phyloP scores from a whole-genome alignment of 2,113 vertebrate species.

The Bubo blakistoni region DNA sequence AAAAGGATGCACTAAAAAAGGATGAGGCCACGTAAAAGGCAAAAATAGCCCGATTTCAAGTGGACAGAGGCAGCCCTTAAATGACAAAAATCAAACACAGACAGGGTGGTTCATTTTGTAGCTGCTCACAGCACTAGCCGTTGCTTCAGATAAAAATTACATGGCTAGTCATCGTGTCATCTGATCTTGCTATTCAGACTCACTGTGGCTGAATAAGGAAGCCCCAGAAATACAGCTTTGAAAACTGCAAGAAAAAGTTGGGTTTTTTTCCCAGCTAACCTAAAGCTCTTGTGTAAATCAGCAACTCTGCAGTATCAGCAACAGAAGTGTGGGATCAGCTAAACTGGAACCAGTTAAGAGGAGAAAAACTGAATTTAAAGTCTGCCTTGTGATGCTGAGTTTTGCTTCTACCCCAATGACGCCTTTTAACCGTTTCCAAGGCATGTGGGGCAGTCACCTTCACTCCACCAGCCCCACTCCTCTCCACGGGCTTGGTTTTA shows the following conservation, averaged over 20 bases:
- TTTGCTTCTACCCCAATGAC: neutral
- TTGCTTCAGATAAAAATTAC: neutral
- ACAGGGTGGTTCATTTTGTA: neutral
- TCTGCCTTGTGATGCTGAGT: neutral
- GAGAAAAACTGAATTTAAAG: neutral
- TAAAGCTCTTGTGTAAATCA: neutral
- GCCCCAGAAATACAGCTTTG: neutral
- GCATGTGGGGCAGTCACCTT: neutral
- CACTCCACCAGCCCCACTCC: neutral
- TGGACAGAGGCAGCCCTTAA: neutral
- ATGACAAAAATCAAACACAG: neutral
- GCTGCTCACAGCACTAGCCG: neutral
- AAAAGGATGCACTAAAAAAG: neutral
- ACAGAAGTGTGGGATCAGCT: neutral
- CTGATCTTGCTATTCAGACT: neutral
- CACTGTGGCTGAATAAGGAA: neutral
- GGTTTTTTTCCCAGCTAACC: neutral
- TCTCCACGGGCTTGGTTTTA: rapidly evolving
- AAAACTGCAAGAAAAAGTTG: neutral
- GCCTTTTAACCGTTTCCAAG: neutral
- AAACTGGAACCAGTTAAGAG: neutral
- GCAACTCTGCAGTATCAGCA: neutral
- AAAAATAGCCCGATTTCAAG: neutral
- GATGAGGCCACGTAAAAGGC: neutral
- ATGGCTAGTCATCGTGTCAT: rapidly evolving